Evolutionary conservation across 1,140 invertebrate species (phyloP), one percentile per base, ranked within the genome.

Genomic region (Macrocentrus cingulum): DNA sequence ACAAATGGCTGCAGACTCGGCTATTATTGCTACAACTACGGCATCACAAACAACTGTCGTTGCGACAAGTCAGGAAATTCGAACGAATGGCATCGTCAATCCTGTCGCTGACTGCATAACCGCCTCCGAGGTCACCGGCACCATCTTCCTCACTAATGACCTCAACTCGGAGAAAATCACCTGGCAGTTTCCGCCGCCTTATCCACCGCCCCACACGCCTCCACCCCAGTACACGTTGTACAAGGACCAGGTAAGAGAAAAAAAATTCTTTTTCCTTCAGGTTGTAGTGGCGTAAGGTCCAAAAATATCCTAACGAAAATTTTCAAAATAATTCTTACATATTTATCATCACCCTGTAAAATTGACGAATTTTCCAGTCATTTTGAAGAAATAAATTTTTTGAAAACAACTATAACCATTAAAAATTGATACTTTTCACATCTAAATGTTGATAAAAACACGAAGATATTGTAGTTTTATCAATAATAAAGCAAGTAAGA

Each of bases 181-280:
- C 70, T 91, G 89, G 89, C 87, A 88, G 72, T 90, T 89, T 72
- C 89, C 87, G 71, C 88, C 88, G 65, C 88, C 87, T 63, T 81
- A 74, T 65, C 77, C 71, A 56, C 77, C 71, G 45, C 77, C 71
- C 42, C 72, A 74, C 57, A 77, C 72, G 73, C 83, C 85, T 72
- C 84, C 86, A 70, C 83, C 85, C 63, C 87, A 87, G 72, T 84
- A 85, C 67, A 81, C 86, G 81, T 82, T 90, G 84, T 89, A 88
- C 84, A 86, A 88, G 71, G 87, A 89, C 82, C 87, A 89, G 87
- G 90, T 91, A 81, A 15, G 46, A 2, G n/a, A 25, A 3, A 23
- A 49, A 13, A 1, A 49, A 15, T 29, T 49, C 32, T 49, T n/a
- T n/a, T n/a, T n/a, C n/a, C n/a, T n/a, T n/a, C n/a, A n/a, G n/a